These are phyloP conservation scores for Steatornis caripensis DNA, from an alignment of 2,113 vertebrate genomes.

Conservation along the genomic window DNA sequence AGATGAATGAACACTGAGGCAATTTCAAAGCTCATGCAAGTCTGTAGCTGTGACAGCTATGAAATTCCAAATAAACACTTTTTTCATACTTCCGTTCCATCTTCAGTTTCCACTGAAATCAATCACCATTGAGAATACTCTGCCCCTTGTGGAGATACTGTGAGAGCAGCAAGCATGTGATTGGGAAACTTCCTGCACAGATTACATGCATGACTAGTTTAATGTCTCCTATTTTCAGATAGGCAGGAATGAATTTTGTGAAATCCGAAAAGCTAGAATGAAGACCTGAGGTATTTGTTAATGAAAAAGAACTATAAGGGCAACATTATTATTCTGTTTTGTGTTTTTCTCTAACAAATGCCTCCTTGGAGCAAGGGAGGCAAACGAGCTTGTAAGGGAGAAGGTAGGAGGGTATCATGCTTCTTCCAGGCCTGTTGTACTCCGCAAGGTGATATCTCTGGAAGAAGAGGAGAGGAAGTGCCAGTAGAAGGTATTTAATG, in stretches of 20 bases:
- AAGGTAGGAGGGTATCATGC: neutral
- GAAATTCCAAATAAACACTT: neutral
- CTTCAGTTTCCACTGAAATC: neutral
- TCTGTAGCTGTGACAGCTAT: neutral
- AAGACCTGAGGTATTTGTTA: neutral
- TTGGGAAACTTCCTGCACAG: neutral
- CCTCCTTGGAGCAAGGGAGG: neutral
- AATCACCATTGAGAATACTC: neutral
- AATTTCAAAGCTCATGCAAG: neutral
- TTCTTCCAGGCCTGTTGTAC: neutral
- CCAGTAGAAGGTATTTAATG: neutral
- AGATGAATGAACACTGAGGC: neutral
- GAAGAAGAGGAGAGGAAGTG: neutral
- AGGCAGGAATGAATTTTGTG: neutral
- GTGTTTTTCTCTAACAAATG: neutral
- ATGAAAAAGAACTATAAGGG: neutral
- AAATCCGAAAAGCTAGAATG: neutral
- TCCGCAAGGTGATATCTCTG: neutral
- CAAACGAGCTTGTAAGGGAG: neutral
- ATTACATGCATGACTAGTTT: neutral
- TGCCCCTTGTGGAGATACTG: neutral
- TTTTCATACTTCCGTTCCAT: neutral
- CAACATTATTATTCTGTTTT: neutral
- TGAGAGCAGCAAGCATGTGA: neutral
- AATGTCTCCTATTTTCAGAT: neutral